phyloP scores from a whole-genome alignment of 2,797 vertebrate species.

The Sardinella longiceps region DNA sequence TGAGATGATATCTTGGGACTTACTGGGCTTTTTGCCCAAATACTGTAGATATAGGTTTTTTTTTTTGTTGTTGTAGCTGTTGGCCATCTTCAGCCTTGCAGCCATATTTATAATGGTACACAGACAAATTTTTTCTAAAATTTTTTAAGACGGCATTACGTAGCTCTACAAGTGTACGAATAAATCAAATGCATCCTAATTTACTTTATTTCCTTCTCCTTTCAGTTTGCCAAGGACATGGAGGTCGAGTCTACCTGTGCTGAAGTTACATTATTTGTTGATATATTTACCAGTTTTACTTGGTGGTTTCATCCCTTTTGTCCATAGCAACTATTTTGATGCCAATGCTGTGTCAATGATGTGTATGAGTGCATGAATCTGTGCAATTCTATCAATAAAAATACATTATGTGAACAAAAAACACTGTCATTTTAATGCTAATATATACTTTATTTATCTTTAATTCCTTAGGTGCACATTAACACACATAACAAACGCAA shows the following conservation, averaged over 20 bases:
- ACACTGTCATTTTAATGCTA: conserved; percentile 44
- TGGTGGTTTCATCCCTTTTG: neutral
- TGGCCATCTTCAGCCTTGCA: too few relatives aligned
- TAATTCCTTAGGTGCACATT: conserved; percentile 65
- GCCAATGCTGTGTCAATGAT: neutral
- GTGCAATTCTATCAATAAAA: conserved; percentile 13
- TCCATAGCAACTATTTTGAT: neutral
- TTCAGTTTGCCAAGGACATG: conserved; percentile 76
- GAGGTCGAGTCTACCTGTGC: conserved; percentile 76
- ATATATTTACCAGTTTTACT: neutral
- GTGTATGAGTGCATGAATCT: neutral
- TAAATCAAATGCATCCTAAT: neutral
- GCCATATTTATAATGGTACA: too few relatives aligned
- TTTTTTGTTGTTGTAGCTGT: too few relatives aligned
- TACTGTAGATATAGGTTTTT: too few relatives aligned
- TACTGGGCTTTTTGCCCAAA: neutral
- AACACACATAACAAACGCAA: conserved; percentile 60
- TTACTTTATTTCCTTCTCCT: conserved; percentile 13
- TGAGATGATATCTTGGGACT: neutral
- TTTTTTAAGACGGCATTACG: too few relatives aligned
- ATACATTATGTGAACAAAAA: conserved; percentile 1
- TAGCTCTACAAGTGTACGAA: neutral
- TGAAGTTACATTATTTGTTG: conserved; percentile 57
- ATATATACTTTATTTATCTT: conserved; percentile 65
- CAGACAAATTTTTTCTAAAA: too few relatives aligned